Evolutionary conservation across 2,888 invertebrate species (phyloP).

Genomic region (Pherbina coryleti): DNA sequence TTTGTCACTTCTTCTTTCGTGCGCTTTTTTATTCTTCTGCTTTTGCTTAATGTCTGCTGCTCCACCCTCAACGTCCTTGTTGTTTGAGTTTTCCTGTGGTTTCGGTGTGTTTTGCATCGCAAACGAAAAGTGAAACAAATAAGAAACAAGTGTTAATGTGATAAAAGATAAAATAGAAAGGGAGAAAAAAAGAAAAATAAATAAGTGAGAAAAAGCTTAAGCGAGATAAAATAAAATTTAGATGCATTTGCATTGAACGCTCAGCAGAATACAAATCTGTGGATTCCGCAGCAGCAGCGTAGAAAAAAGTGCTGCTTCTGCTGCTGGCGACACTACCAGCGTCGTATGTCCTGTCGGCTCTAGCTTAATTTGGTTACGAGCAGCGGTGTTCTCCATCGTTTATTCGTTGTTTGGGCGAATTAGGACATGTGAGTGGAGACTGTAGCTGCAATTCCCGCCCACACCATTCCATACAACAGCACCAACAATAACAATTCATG

Average conservation of each 20-base stretch:
- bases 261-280: background rate
- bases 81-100: background rate
- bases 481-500: background rate
- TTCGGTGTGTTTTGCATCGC: constrained; percentile 2
- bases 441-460: background rate
- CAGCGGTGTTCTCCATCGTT: background rate
- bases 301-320: too few species aligned
- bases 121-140: background rate
- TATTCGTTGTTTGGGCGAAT: background rate
- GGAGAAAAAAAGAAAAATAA: background rate
- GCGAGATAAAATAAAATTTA: background rate
- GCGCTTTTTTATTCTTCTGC: background rate
- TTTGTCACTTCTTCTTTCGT: background rate
- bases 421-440: background rate
- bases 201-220: background rate
- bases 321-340: background rate
- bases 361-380: constrained; percentile 6
- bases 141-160: background rate
- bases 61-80: constrained; percentile 44
- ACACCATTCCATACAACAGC: background rate
- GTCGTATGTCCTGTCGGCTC: constrained; percentile 11
- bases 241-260: constrained; percentile 5
- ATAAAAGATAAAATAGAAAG: background rate
- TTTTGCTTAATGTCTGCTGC: constrained; percentile 18
- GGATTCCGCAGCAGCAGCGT: background rate